Evolutionary conservation across 1,140 invertebrate species (phyloP).

Genomic region (Dufourea novaeangliae): DNA sequence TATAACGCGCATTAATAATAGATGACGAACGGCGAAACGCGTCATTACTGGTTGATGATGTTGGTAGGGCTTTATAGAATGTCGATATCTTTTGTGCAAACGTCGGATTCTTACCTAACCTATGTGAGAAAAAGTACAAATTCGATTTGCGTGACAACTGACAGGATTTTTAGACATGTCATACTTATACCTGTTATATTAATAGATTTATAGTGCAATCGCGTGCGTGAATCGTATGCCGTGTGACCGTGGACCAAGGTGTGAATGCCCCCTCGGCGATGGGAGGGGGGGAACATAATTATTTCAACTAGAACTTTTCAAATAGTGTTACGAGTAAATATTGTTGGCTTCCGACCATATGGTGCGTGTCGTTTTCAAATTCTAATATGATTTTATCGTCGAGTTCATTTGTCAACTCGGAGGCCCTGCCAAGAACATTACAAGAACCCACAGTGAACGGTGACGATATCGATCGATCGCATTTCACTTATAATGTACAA

Average conservation of each 20-base stretch:
- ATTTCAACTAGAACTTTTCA: conserved; percentile 67
- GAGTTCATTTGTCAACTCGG: conserved; percentile 57
- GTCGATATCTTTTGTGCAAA: conserved; percentile 73
- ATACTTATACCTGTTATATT: conserved; percentile 78
- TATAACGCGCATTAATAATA: conserved; percentile 61
- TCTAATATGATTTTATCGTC: conserved; percentile 64
- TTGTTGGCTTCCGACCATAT: conserved; percentile 64
- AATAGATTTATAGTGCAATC: conserved; percentile 79
- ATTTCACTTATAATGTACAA: conserved; percentile 36
- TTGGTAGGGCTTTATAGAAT: conserved; percentile 73
- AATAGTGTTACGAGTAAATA: conserved; percentile 61
- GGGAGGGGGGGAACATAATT: conserved; percentile 60
- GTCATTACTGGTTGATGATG: conserved; percentile 55
- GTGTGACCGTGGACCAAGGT: conserved; percentile 78
- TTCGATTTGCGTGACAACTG: conserved; percentile 77
- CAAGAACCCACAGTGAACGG: conserved; percentile 29
- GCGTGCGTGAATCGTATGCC: conserved; percentile 76
- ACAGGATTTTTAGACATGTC: conserved; percentile 77
- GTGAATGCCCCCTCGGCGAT: conserved; percentile 70
- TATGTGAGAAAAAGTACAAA: conserved; percentile 78
- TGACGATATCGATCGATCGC: conserved; percentile 30
- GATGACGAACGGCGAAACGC: conserved; percentile 46
- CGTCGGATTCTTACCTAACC: conserved; percentile 73
- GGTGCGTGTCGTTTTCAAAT: conserved; percentile 59
- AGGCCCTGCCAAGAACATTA: conserved; percentile 67